phyloP scores from a whole-genome alignment of 1,140 invertebrate species.

The Platorchestia sp. region DNA sequence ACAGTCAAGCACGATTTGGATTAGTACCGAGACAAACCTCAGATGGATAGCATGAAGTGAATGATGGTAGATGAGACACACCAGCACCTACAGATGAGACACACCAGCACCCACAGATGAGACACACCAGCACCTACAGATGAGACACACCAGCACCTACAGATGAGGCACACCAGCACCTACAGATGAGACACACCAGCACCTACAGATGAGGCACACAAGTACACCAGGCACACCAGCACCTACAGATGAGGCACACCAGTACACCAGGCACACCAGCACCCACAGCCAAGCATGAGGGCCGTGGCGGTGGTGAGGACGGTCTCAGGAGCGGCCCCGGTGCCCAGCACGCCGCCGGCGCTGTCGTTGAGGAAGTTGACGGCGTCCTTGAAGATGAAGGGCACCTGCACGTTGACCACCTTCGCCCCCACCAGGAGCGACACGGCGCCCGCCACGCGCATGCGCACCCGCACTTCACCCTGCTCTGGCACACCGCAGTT shows the following conservation, averaged over 20 bases:
- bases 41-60: too few species aligned
- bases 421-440: conserved; percentile 85
- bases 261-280: conserved; percentile 50
- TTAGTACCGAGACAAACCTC: too few species aligned
- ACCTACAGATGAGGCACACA: neutral
- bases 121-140: too few species aligned
- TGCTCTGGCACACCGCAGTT: conserved; percentile 69
- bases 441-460: conserved; percentile 88
- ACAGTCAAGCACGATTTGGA: too few species aligned
- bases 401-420: conserved; percentile 91
- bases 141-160: too few species aligned
- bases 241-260: neutral
- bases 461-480: conserved; percentile 84
- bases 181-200: neutral
- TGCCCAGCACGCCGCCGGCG: conserved; percentile 70
- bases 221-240: neutral
- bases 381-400: conserved; percentile 96
- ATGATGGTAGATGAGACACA: too few species aligned
- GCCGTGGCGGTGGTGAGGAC: conserved; percentile 78
- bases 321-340: conserved; percentile 71
- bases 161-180: neutral
- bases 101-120: too few species aligned
- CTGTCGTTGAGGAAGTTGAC: conserved; percentile 89
- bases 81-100: too few species aligned
- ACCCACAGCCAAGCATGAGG: conserved; percentile 92